Evolutionary conservation across 2,797 vertebrate genomes (phyloP), one percentile per base, ranked within the genome.

Genomic region (Channa striata): DNA sequence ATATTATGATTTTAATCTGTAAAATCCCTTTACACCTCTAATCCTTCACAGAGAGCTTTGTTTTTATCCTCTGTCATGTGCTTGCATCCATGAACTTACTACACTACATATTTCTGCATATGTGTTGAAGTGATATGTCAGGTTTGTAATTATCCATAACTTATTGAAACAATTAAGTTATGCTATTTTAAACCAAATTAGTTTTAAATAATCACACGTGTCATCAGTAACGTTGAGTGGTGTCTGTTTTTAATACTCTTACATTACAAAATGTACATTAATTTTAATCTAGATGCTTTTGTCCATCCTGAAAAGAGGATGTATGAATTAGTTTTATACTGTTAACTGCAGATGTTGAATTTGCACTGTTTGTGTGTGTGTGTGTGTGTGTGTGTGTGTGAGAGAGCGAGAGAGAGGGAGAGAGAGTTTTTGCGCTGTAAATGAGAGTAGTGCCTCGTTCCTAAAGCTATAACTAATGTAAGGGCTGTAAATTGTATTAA

Each of bases 381-480:
- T 59, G 21, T 1, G 12, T 37, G 52, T 39, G n/a, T 17, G 61
- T 17, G 62, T 49, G 51, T 20, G 49, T 11, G 34, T 14, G 67
- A 17, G 52, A 17, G 25, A 17, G 47, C 54, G 62, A 36, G 33
- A 30, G 25, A 33, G 20, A 54, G 48, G 16, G 46, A 3, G 43
- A 46, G 19, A 13, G 58, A 17, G 57, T 62, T 52, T 77, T 50
- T 78, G 67, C 1, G 5, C 61, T 79, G 61, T 84, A 43, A 76
- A 65, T 46, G 37, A 77, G 39, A 61, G 58, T 81, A 85, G 80
- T 87, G 89, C 86, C 86, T 87, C 74, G 40, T 81, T 84, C 73
- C 59, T 71, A 49, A 75, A 84, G 70, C 66, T 86, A 44, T 69
- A 73, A 70, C 42, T 80, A 70, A 72, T 77, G 6, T 60, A 70